Evolutionary conservation across 2,113 vertebrate species (phyloP), one percentile per base, ranked within the genome.

Genomic region (Cheilinus undulatus): DNA sequence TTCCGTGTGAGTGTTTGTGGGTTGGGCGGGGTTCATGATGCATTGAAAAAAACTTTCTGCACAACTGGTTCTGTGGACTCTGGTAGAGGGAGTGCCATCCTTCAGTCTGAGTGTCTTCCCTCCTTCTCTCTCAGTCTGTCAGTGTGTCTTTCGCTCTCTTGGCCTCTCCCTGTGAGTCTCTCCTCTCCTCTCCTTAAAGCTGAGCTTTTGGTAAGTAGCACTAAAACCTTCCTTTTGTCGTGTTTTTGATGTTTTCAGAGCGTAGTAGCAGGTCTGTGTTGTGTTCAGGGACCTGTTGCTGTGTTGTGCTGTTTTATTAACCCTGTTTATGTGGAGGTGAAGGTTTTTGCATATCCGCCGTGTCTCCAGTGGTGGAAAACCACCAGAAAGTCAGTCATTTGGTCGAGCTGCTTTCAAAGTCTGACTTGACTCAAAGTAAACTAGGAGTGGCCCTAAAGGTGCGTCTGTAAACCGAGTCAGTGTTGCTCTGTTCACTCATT

Each of bases 1-100:
- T 49, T 54, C 52, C 23, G 75, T 59, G 73, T 49, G 19, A 3
- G 71, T 46, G 66, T 32, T 26, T 14, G 36, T 42, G 46, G 20
- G 20, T 1, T 22, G 68, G 84, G 85, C 26, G 69, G 56, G 63
- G 78, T 24, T 61, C 49, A 3, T 76, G 77, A 67, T 69, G 64
- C 68, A 66, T 63, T 54, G n/a, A 51, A 2, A 38, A 73, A 34
- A 62, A 82, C 80, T 73, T 46, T n/a, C 3, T 20, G 38, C 14
- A 11, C 17, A 12, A 10, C 57, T 23, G 36, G 68, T 70, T 70
- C 38, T 1, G 0, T 27, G 57, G 34, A 48, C 46, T 60, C 28
- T 36, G 40, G 8, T 0, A 7, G 73, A 57, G 65, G 75, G 63
- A 51, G 50, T 26, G 59, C 1, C 52, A 22, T 34, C 11, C n/a